Percentiles rank a stretch among this genome's conserved stretches.
These are phyloP conservation scores for Megaptera novaeangliae DNA, from an alignment of 2,113 vertebrate genomes.

Conservation along the genomic window DNA sequence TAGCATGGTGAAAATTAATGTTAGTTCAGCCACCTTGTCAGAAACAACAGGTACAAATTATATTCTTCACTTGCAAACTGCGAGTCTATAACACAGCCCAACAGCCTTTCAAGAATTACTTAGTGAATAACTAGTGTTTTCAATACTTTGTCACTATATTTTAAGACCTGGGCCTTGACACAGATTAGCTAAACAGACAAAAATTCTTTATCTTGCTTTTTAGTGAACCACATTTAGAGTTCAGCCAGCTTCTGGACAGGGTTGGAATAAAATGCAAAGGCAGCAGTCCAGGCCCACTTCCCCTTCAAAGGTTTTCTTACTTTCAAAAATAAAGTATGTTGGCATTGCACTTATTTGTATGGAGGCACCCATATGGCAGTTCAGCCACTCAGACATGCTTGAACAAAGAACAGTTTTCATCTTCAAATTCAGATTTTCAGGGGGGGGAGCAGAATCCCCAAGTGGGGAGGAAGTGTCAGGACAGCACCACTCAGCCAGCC, in stretches of 20 bases:
- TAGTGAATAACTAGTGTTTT: not conserved
- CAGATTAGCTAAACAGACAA: not conserved
- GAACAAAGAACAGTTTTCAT: not conserved
- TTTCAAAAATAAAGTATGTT: not conserved
- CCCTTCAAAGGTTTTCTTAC: not conserved
- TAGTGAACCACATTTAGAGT: not conserved
- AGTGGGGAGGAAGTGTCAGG: not conserved
- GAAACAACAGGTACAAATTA: constrained; percentile 20
- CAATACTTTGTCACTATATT: not conserved
- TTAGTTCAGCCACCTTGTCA: not conserved
- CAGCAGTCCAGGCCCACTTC: not conserved
- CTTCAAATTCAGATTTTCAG: not conserved
- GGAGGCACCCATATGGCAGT: not conserved
- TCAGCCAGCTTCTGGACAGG: not conserved
- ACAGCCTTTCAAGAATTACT: not conserved
- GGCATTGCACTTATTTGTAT: not conserved
- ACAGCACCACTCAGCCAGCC: not conserved
- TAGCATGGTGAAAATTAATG: not conserved
- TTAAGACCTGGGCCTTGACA: constrained; percentile 9
- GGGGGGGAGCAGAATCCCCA: not conserved
- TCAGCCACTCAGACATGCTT: not conserved
- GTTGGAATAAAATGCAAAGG: not conserved
- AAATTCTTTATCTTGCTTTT: not conserved
- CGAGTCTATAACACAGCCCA: not conserved
- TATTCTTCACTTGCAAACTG: not conserved